A percentile compares a stretch with the other conserved stretches of the same genome.
Evolutionary conservation across 2,797 vertebrate species (phyloP).

Genomic region (Momotus momota): DNA sequence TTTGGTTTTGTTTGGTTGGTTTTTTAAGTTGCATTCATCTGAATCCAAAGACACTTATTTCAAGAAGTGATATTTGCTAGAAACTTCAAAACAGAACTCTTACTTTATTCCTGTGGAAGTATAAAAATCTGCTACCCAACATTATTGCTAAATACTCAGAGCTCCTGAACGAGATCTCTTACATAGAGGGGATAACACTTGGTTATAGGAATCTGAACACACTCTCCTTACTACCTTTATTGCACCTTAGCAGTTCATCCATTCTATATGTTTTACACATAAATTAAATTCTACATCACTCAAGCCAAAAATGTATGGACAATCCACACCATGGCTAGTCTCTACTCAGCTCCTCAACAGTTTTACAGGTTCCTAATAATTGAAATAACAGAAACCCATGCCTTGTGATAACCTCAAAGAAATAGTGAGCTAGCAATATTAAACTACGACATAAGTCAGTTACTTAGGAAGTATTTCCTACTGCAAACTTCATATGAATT

Average conservation of each 20-base stretch:
- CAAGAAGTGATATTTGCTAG: not conserved
- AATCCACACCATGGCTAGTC: not conserved
- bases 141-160: not conserved
- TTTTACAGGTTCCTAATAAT: not conserved
- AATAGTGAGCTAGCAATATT: not conserved
- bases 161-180: not conserved
- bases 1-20: not conserved
- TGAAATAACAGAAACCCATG: not conserved
- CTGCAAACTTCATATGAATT: not conserved
- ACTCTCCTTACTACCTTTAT: not conserved
- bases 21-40: not conserved
- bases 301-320: not conserved
- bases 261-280: not conserved
- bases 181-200: not conserved
- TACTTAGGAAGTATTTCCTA: not conserved
- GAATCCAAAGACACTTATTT: not conserved
- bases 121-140: not conserved
- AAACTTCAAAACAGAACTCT: not conserved
- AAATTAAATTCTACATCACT: not conserved
- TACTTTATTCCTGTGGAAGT: not conserved
- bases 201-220: not conserved
- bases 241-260: not conserved
- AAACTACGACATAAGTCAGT: not conserved
- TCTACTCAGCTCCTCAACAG: not conserved
- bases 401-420: not conserved